Base-by-base conservation (phyloP, 1,140 invertebrate species). In the Sycobia sp. region DNA sequence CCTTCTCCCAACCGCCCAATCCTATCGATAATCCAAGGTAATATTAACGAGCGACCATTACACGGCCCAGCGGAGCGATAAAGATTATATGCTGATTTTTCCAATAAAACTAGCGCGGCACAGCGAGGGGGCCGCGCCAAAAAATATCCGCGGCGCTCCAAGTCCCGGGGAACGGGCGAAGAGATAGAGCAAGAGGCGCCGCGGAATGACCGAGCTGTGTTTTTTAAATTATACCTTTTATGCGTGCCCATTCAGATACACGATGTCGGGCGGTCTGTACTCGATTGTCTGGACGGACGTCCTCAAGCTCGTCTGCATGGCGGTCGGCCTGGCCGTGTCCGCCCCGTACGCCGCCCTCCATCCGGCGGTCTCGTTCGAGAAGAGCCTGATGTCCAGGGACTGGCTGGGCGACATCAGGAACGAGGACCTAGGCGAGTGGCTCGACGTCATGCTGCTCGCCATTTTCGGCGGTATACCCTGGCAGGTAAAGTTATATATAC, bases 401-500 rank as follows among this genome's bases (percentile, higher is more conserved):
- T 93, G 89, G 89, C 73, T 91, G 18, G 89, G 89, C 0, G 73
- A 81, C 20, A 75, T 93, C 29, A 81, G 85, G 50, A 76, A 74
- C 11, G 73, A 81, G 51, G 83, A 86, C 54, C 75, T 86, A 13
- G 88, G 87, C 1, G 76, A 83, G 20, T 93, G 90, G 83, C 74
- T 88, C 20, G 91, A 94, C 75, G 84, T 82, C 47, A 87, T 87
- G 77, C 81, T 93, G 8, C 80, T 93, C 18, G 80, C 93, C 5
- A 84, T 90, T 34, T 91, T 93, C 73, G 92, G 92, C 4, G 92
- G 92, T 50, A 91, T 94, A 69, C 91, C 92, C 32, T 94, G 91
- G 90, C 91, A 93, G 86, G 90, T 91, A 39, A 54, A 13, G n/a
- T n/a, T n/a, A n/a, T n/a, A n/a, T n/a, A n/a, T n/a, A n/a, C n/a